A percentile compares a stretch with the other conserved stretches of the same genome.
These are phyloP conservation scores for Julus scandinavius DNA, from an alignment of 2,888 invertebrate genomes.

Conservation along the genomic window DNA sequence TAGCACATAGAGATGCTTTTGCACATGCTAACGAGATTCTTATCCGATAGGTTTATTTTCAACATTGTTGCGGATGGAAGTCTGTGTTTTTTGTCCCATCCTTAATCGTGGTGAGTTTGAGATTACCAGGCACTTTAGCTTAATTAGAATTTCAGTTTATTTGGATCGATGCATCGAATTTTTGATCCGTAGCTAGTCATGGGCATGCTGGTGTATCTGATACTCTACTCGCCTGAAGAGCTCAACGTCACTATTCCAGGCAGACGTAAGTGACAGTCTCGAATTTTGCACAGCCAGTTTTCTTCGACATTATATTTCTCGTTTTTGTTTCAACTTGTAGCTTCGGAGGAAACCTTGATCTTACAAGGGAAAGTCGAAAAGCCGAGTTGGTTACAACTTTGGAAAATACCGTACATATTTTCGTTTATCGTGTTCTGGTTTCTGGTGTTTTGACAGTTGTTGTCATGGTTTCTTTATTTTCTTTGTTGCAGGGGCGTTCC, in stretches of 20 bases:
- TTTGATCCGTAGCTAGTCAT: conserved; percentile 59
- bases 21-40: no score
- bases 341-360: background rate
- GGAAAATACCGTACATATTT: conserved; percentile 62
- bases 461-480: background rate
- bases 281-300: background rate
- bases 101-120: conserved; percentile 63
- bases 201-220: conserved; percentile 63
- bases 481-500: conserved; percentile 63
- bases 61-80: conserved; percentile 66
- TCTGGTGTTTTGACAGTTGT: background rate
- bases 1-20: no score
- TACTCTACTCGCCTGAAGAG: conserved; percentile 64
- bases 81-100: conserved; percentile 65
- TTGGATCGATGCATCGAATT: background rate
- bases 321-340: background rate
- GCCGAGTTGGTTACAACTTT: conserved; percentile 63
- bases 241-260: conserved; percentile 63
- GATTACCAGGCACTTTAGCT: background rate
- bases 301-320: background rate
- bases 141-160: background rate
- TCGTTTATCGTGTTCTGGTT: background rate
- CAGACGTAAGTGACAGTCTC: conserved; percentile 61
- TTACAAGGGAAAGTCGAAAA: conserved; percentile 44
- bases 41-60: conserved; percentile 63